Evolutionary conservation across 64 coral and sea anemone genomes (phyloP).

Genomic region (Montipora capricornis): DNA sequence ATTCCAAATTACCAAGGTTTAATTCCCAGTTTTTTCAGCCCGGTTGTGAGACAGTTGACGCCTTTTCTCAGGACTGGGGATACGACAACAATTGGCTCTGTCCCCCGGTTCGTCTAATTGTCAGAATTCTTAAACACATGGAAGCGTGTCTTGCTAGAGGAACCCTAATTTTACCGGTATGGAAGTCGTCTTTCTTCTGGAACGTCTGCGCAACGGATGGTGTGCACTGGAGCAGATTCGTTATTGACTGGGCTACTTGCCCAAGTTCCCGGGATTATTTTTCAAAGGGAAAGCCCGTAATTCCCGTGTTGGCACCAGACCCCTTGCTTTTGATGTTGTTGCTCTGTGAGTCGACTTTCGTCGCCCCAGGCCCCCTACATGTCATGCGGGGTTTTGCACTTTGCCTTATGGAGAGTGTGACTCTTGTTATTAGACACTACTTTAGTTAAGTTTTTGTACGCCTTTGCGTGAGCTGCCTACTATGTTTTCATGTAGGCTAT

Average conservation of each 20-base stretch:
- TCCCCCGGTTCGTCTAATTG: constrained; percentile 35
- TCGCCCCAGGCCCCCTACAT: background rate
- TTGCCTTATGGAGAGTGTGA: background rate
- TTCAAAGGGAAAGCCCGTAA: constrained; percentile 18
- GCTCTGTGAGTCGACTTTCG: background rate
- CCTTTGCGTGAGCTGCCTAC: too few relatives aligned
- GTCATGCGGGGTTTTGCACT: background rate
- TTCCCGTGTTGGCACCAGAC: constrained; percentile 5
- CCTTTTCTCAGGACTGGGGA: constrained; percentile 56
- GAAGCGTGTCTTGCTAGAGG: constrained; percentile 6
- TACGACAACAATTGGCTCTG: constrained; percentile 58
- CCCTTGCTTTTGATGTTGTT: background rate
- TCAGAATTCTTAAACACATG: constrained; percentile 39
- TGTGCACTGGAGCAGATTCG: constrained; percentile 45
- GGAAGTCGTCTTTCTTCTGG: constrained; percentile 65
- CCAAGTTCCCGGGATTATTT: constrained; percentile 9
- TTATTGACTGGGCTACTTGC: constrained; percentile 28
- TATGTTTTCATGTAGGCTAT: too few relatives aligned
- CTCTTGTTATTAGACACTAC: background rate
- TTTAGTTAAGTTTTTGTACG: background rate
- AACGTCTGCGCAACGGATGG: constrained; percentile 6
- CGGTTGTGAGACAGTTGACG: constrained; percentile 46
- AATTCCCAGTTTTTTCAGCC: constrained; percentile 62
- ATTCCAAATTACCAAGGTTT: constrained; percentile 58
- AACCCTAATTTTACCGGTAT: constrained; percentile 34